Base-by-base conservation (phyloP, 2,888 invertebrate genomes). In the Brachyptera risi region DNA sequence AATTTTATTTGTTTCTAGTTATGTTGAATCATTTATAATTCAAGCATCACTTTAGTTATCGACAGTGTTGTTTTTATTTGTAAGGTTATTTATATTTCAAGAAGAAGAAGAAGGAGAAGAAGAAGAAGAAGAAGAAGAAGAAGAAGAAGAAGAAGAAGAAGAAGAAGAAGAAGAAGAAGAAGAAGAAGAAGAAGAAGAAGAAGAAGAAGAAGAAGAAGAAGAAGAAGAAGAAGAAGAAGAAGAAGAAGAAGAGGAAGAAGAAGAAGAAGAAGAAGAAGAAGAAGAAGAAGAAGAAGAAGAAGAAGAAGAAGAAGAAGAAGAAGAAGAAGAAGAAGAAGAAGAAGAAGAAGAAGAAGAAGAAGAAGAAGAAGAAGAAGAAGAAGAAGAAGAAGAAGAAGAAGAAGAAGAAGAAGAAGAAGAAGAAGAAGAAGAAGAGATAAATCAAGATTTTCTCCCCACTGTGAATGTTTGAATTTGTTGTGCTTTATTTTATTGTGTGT, bases 231-330 rank as follows among this genome's bases (percentile, higher is more conserved):
- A 49, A 15, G 49, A 49, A 3, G 49, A 15, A 49, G 7, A 49
- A 49, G 49, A 49, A 49, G 49, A 49, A 49, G 49, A 49, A 49
- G 49, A 49, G 21, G 49, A 49, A 49, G 49, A 49, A 49, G 49
- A 49, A 49, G 49, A 49, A 49, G 49, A 49, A 49, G 49, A 49
- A 49, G 49, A 49, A 49, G 49, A 49, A 49, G 49, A 49, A 49
- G 49, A 49, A 49, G 49, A 49, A 49, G 49, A 49, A 49, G 49
- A 49, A 49, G 49, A 49, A 49, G 49, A 49, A 49, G 49, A 49
- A 44, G 44, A 44, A 44, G 44, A 44, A 44, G 44, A 44, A 44
- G 44, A 44, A 44, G 44, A 44, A 44, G 44, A 44, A 44, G 44
- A 44, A 44, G 44, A 49, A 49, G 4, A 49, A 49, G 49, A 49